Evolutionary conservation across 2,113 vertebrate genomes (phyloP).

Genomic region (Nycticebus coucang): DNA sequence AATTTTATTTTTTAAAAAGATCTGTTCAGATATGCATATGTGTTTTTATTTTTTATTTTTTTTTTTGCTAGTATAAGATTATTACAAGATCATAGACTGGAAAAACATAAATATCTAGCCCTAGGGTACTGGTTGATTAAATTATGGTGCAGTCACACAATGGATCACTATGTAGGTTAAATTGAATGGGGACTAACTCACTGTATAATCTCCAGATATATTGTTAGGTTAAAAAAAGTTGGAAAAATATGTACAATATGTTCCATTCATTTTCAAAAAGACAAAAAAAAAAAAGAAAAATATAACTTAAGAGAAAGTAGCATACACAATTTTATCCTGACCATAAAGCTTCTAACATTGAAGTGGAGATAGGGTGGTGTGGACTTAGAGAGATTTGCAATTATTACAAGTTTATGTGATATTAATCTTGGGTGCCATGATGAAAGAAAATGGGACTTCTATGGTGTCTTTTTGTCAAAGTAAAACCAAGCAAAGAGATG

Average conservation of each 20-base stretch:
- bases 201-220: background rate
- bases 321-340: background rate
- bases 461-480: background rate
- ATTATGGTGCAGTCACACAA: background rate
- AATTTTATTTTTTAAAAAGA: background rate
- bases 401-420: too few relatives aligned
- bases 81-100: background rate
- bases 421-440: background rate
- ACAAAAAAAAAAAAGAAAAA: background rate
- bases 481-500: background rate
- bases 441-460: background rate
- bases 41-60: too few relatives aligned
- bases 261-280: background rate
- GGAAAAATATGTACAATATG: background rate
- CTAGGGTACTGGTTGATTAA: background rate
- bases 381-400: background rate
- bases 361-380: background rate
- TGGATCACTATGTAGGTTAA: background rate
- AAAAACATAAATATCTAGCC: background rate
- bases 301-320: background rate
- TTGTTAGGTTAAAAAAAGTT: background rate
- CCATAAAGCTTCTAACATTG: background rate
- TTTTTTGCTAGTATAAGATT: background rate
- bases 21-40: background rate
- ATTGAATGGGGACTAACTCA: background rate